Conservation (phyloP, 1,140 invertebrate species). For the Odontomachus brunneus region DNA sequence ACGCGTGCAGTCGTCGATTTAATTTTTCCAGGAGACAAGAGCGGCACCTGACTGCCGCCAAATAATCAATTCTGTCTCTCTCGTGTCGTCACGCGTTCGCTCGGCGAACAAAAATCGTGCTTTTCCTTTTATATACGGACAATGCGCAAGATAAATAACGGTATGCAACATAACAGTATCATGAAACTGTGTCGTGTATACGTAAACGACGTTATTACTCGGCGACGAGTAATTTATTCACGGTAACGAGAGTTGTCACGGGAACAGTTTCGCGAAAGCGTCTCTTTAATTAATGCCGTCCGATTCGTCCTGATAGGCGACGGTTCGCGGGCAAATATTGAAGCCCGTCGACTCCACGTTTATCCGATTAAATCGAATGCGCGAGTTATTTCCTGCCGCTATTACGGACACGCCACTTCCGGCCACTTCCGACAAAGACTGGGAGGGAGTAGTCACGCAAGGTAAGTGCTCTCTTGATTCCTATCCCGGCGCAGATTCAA, state of each 20-base stretch:
- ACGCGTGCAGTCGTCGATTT: too few relatives aligned
- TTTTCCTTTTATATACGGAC: background rate
- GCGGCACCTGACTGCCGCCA: background rate
- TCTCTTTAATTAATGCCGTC: background rate
- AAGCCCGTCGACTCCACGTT: constrained; percentile 13
- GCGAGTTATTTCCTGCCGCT: constrained; percentile 17
- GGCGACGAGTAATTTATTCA: too few relatives aligned
- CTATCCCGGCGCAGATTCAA: constrained; percentile 30
- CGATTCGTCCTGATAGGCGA: background rate
- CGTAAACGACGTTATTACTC: background rate
- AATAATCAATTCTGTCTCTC: background rate
- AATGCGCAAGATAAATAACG: background rate
- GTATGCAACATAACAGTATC: background rate
- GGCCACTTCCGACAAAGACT: constrained; percentile 5
- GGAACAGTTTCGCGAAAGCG: background rate
- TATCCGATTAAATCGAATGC: constrained; percentile 24
- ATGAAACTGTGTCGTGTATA: background rate
- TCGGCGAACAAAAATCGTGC: background rate
- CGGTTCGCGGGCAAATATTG: background rate
- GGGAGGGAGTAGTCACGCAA: constrained; percentile 55
- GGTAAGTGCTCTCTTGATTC: constrained; percentile 63
- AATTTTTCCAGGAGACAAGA: background rate
- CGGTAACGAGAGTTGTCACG: too few relatives aligned
- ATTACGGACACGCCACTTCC: constrained; percentile 16
- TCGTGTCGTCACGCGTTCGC: background rate